Evolutionary conservation across 2,888 invertebrate genomes (phyloP), one percentile per base, ranked within the genome.

Genomic region (Cosmia trapezina): DNA sequence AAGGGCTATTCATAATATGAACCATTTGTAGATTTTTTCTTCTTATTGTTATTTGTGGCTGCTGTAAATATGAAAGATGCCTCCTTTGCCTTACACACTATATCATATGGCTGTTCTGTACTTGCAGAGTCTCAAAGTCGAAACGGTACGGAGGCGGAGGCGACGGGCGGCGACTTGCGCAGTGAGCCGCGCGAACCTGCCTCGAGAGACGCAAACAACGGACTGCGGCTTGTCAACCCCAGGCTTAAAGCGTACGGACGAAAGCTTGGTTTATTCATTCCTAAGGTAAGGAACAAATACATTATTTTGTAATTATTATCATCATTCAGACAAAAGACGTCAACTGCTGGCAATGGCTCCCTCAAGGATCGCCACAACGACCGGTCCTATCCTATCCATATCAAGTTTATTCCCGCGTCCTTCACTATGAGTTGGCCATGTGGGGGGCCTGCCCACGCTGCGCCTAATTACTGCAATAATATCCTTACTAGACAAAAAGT

Each of bases 201-300:
- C 19, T 63, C 89, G 56, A 85, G 90, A 28, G 90, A 91, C 53
- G 67, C 86, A 11, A 92, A 85, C 33, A 92, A 92, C 85, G 93
- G 93, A 17, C 85, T 93, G 56, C 91, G 91, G 68, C 90, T 89
- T 1, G 92, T 92, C 88, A 96, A 96, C 86, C 92, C 94, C 3
- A 87, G 96, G 45, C 89, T 96, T 5, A 89, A 94, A 69, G 95
- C 95, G 3, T 94, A 93, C 84, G 96, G 96, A 2, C 90, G 95
- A 82, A 96, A 96, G 83, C 93, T 96, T 41, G 93, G 94, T 47
- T 91, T 96, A 83, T 93, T 95, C 89, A 96, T 96, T 91, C 96
- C 96, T 87, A 96, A 96, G 94, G 96, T 96, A 84, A 12, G 54
- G 57, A 57, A 12, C 17, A 54, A 63, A 33, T 37, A 70, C 17